phyloP scores from a whole-genome alignment of 2,888 invertebrate species.

The Ormia ochracea region DNA sequence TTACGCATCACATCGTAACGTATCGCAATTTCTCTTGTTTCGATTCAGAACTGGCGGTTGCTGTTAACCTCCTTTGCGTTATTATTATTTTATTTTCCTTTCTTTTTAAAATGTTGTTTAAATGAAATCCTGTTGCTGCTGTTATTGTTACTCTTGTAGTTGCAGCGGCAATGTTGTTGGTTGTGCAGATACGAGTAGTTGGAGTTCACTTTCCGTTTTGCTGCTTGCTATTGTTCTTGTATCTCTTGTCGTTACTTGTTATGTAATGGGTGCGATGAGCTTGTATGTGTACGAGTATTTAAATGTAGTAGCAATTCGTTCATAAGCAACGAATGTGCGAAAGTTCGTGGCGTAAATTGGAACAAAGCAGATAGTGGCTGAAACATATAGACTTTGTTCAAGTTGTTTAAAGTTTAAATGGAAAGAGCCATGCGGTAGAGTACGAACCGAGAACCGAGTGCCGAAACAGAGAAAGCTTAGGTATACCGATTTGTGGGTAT shows the following conservation, averaged over 20 bases:
- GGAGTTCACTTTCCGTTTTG: slow-evolving; percentile 25
- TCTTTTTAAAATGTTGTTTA: not conserved
- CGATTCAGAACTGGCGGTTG: slow-evolving; percentile 42
- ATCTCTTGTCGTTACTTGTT: slow-evolving; percentile 47
- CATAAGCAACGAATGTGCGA: not conserved
- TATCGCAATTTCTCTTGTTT: not conserved
- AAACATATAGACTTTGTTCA: slow-evolving; percentile 21
- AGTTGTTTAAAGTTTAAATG: slow-evolving; percentile 15
- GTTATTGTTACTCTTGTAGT: not conserved
- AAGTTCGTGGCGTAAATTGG: not conserved
- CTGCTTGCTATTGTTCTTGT: slow-evolving; percentile 19
- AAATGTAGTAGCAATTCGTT: not conserved
- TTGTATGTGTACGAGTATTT: not conserved
- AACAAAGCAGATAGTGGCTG: slow-evolving; percentile 1
- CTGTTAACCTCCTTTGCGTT: slow-evolving; percentile 51
- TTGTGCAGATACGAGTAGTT: not conserved
- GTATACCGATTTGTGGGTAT: not conserved
- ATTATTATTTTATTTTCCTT: slow-evolving; percentile 28
- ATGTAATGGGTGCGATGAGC: not conserved
- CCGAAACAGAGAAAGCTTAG: not conserved
- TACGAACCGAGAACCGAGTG: not conserved
- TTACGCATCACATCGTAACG: slow-evolving; percentile 1
- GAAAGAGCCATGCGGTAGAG: not conserved
- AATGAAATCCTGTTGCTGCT: slow-evolving; percentile 50
- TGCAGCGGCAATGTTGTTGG: not conserved